These are phyloP conservation scores for Solen grandis DNA, from an alignment of 1,140 invertebrate genomes.

Conservation along the genomic window DNA sequence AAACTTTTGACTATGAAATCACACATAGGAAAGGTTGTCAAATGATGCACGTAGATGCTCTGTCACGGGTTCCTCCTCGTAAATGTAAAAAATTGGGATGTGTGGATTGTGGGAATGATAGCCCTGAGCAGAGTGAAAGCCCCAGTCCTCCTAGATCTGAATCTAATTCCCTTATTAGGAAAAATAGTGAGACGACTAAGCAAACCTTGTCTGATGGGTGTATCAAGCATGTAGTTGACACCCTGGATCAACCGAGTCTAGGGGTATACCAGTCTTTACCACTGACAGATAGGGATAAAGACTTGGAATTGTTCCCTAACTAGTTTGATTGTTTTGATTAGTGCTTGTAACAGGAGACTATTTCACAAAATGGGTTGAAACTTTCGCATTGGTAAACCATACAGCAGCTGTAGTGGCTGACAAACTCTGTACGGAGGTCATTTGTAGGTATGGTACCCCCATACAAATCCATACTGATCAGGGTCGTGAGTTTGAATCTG, in stretches of 20 bases:
- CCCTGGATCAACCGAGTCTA: slow-evolving; percentile 58
- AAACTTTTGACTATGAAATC: slow-evolving; percentile 31
- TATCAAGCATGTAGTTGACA: slow-evolving; percentile 31
- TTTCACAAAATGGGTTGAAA: slow-evolving; percentile 72
- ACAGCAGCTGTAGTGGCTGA: slow-evolving; percentile 59
- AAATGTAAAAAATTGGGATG: background rate
- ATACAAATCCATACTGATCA: slow-evolving; percentile 61
- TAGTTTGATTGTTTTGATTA: no score
- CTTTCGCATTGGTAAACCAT: slow-evolving; percentile 66
- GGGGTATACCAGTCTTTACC: slow-evolving; percentile 48
- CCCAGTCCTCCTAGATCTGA: background rate
- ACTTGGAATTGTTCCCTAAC: no score
- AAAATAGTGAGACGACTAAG: background rate
- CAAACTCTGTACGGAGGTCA: slow-evolving; percentile 57
- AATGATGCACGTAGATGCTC: background rate
- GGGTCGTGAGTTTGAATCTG: slow-evolving; percentile 61
- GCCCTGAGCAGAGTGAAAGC: no score
- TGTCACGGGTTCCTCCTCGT: background rate
- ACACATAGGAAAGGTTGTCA: slow-evolving; percentile 12
- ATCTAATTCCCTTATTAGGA: background rate
- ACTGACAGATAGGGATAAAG: slow-evolving; percentile 58
- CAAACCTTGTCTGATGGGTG: background rate
- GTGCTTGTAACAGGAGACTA: slow-evolving; percentile 65
- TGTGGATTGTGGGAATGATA: no score
- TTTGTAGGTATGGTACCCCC: slow-evolving; percentile 51